Base-by-base conservation (phyloP, 92 coral and sea anemone species). In the Zoanthus sansibaricus region DNA sequence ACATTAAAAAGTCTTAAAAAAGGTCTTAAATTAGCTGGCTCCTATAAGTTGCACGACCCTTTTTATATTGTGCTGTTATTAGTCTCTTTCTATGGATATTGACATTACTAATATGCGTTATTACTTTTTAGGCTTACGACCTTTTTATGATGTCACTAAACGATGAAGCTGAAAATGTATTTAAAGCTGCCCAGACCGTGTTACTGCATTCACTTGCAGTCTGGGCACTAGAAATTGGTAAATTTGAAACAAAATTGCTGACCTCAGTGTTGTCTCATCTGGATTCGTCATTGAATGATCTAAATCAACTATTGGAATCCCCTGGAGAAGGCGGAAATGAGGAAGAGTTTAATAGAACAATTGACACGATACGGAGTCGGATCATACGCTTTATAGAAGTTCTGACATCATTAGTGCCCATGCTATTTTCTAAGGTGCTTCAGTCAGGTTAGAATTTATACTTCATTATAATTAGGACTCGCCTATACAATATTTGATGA, bases 201-300 rank as follows among this genome's bases (percentile, higher is more conserved):
- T 89, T 94, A 16, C 90, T 97, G 51, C 96, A 96, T 32, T 91
- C 99, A 5, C 56, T 97, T 21, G 93, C 96, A 56, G 90, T 83
- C 76, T 97, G 99, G 99, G 94, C 96, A 18, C 96, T 89, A 86
- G 98, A 97, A 21, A 88, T 97, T 64, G 94, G 92, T 76, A 94
- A 84, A 89, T 82, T 97, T 11, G 95, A 97, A 77, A 86, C 98
- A 25, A 95, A 91, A 78, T 90, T 97, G 79, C 91, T 94, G 58
- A 90, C 89, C 42, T 86, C 92, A 14, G 47, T 94, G 66, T 79
- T 94, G 73, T 78, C 46, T 15, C 58, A 75, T 61, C 32, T 89
- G 61, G 76, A 70, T 15, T 84, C 76, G 13, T 82, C 89, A 18
- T 75, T 44, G 15, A 49, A 92, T 95, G 99, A 97, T 74, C 83